Base-by-base conservation (phyloP, 2,888 invertebrate genomes). In the Cataglyphis albicans region DNA sequence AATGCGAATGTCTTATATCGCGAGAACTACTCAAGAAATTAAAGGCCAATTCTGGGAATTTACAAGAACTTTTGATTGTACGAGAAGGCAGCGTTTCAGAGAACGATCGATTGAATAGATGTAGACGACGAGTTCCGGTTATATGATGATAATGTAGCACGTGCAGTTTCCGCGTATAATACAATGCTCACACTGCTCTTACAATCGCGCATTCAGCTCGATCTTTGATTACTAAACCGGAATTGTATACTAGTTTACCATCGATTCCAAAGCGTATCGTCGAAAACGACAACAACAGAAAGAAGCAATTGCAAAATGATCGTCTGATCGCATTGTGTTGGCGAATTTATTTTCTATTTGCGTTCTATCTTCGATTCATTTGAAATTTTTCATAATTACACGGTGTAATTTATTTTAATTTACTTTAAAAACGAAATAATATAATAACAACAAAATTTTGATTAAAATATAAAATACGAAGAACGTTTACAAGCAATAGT, bases 31-130 rank as follows among this genome's bases (percentile, higher is more conserved):
- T 68, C 72, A 41, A 73, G 68, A 70, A 70, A 78, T 70, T 83
- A 73, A 64, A 35, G 67, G 57, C 78, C 59, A 86, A 83, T 67
- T 82, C 72, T 21, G 18, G 38, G 78, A 68, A 75, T 85, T 84
- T 78, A 61, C 82, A 83, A 70, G 81, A 61, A 76, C 55, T 81
- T 83, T 82, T 32, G 52, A 57, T 29, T 81, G 64, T 18, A 55
- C 59, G 76, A 81, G 83, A 81, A 80, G 18, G 18, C 41, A 73
- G 61, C 35, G 61, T 21, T 59, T 80, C 32, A 21, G 48, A 68
- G 61, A 73, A 72, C 59, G 29, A 38, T 48, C 35, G 35, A 38
- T n/a, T 70, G 80, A 80, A 61, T 63, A 25, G 59, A 73, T 48
- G 61, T 48, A 57, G 57, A 21, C 55, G 70, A 29, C 38, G 29